Conservation (phyloP, 2,888 invertebrate genomes). For the Poecilus cupreus region DNA sequence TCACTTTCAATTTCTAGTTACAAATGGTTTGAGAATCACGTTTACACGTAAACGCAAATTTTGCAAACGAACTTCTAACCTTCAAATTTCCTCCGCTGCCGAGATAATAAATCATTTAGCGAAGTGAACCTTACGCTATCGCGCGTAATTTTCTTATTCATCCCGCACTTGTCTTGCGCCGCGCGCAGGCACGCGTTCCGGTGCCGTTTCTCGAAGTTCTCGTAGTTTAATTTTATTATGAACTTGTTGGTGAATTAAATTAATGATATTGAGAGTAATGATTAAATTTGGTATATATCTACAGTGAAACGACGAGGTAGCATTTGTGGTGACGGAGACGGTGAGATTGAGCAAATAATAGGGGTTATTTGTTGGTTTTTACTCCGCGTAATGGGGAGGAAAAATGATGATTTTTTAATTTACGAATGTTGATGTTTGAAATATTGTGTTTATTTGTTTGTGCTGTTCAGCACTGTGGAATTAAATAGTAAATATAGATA, state of each 20-base stretch:
- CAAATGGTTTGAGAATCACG: no score
- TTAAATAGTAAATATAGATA: background rate
- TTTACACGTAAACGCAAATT: no score
- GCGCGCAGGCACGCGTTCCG: background rate
- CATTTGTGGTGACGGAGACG: background rate
- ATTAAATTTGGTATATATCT: constrained; percentile 21
- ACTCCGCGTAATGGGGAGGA: background rate
- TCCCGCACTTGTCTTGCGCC: background rate
- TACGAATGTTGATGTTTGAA: constrained; percentile 1
- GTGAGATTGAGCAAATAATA: background rate
- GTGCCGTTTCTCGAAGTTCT: background rate
- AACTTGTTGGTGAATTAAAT: constrained; percentile 30
- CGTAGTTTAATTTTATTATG: constrained; percentile 12
- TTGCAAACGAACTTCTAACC: constrained; percentile 14
- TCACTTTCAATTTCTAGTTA: no score
- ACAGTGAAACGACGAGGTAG: background rate
- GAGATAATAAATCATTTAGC: constrained; percentile 29
- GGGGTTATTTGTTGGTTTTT: constrained; percentile 6
- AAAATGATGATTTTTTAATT: constrained; percentile 18
- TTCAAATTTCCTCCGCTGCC: background rate
- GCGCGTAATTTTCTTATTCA: constrained; percentile 24
- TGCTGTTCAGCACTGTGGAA: constrained; percentile 4
- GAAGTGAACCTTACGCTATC: constrained; percentile 18
- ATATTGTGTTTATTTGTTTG: constrained; percentile 19
- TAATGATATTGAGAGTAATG: constrained; percentile 27